Evolutionary conservation across 1,140 invertebrate genomes (phyloP), one percentile per base, ranked within the genome.

Genomic region (Elymnias hypermnestra): DNA sequence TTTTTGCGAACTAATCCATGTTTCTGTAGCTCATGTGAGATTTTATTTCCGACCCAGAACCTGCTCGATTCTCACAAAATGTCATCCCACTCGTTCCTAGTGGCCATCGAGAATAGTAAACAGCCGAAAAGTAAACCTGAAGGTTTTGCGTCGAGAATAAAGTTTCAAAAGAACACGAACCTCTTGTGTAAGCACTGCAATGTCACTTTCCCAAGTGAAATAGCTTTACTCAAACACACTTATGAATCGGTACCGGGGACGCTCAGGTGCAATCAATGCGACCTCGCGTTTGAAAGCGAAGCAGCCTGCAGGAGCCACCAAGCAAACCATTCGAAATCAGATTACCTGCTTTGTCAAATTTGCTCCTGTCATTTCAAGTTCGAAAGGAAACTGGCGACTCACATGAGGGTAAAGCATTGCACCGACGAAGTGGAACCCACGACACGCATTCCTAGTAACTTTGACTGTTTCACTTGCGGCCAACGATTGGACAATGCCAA

Each of bases 31-130:
- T 28, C 53, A 3, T 77, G 76, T 25, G n/a, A 56, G 9, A 66
- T 51, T 0, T 28, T 76, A 5, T 77, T 81, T 36, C 53, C 73
- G 0, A 75, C 69, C 0, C 39, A 56, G 3, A 72, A 73, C 6
- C 59, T 61, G 0, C 47, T 75, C 2, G 59, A 73, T 14, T 51
- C 57, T 0, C 76, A 81, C 12, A 70, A 65, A 9, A 69, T 69
- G 55, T 7, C 29, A 0, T 48, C 42, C 0, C 76, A 77, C 45
- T 75, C 76, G 0, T 66, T 69, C 14, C 33, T 79, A 1, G 56
- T 76, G 2, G 60, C 63, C 4, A 39, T 64, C 3, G 38, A 40
- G 2, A 49, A 54, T 5, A 40, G 66, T 36, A 46, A 58, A 26
- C 59, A 57, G 0, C 36, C 60, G 8, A 64, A 65, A 14, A 67